Evolutionary conservation across 2,888 invertebrate genomes (phyloP).

Genomic region (Anticlea derivata): DNA sequence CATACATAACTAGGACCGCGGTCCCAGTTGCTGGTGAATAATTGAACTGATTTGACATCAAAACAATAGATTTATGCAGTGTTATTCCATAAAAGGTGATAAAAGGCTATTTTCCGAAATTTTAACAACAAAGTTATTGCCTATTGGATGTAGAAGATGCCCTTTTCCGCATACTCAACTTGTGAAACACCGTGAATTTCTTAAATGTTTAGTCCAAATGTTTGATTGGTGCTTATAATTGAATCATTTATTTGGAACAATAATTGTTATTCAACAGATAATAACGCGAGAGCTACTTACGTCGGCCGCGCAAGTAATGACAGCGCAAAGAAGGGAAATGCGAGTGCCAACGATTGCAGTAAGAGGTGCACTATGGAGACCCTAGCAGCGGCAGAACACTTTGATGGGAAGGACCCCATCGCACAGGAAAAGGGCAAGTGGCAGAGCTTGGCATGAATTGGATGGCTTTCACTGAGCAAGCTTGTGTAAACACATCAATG

Average conservation of each 20-base stretch:
- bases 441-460: slow-evolving; percentile 29
- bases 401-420: slow-evolving; percentile 69
- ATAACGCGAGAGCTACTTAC: slow-evolving; percentile 68
- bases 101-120: too few species aligned
- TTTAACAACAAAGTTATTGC: too few species aligned
- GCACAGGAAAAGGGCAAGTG: slow-evolving; percentile 61
- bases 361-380: slow-evolving; percentile 75
- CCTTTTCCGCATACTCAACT: too few species aligned
- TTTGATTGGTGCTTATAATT: background rate
- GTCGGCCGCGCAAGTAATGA: slow-evolving; percentile 75
- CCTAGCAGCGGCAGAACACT: slow-evolving; percentile 76
- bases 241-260: slow-evolving; percentile 7
- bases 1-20: too few species aligned
- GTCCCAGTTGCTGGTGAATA: too few species aligned
- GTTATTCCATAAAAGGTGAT: too few species aligned
- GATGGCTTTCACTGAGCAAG: slow-evolving; percentile 30
- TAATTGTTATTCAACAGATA: slow-evolving; percentile 48
- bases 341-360: slow-evolving; percentile 62
- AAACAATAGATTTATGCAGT: background rate
- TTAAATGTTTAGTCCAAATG: too few species aligned
- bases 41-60: too few species aligned
- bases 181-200: too few species aligned
- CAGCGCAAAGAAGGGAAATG: slow-evolving; percentile 74
- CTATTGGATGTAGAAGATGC: too few species aligned
- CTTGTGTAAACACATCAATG: slow-evolving; percentile 16